Evolutionary conservation across 2,888 invertebrate genomes (phyloP).

Genomic region (Drosophila phalerata): DNA sequence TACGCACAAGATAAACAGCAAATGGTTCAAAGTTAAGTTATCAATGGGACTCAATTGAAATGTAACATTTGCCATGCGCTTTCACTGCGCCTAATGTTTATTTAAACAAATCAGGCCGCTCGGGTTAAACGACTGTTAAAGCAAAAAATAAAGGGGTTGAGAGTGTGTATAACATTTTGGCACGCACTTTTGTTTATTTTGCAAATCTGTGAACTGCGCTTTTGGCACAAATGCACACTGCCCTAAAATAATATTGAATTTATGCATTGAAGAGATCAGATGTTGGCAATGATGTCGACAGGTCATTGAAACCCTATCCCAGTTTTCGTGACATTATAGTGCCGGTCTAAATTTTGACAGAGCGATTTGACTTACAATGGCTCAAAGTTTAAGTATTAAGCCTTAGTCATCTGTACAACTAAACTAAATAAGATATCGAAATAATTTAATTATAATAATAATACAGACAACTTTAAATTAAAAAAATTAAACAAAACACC

Average conservation of each 20-base stretch:
- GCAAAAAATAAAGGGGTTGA: constrained; percentile 7
- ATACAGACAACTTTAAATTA: no score
- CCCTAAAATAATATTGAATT: constrained; percentile 38
- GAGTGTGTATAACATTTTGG: constrained; percentile 35
- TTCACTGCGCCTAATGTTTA: constrained; percentile 43
- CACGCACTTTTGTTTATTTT: constrained; percentile 59
- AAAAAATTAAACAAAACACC: neutral
- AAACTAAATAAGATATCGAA: neutral
- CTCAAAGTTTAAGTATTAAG: no score
- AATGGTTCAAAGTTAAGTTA: constrained; percentile 25
- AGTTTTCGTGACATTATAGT: neutral
- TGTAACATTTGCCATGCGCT: constrained; percentile 52
- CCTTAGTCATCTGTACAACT: no score
- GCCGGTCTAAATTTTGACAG: neutral
- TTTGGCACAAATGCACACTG: constrained; percentile 38
- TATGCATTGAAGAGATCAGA: constrained; percentile 3
- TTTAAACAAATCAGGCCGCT: constrained; percentile 47
- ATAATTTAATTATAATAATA: no score
- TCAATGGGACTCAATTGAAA: constrained; percentile 48
- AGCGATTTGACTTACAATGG: neutral
- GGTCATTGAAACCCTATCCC: neutral
- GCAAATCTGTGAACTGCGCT: constrained; percentile 50
- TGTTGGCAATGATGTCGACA: constrained; percentile 7
- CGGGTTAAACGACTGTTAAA: constrained; percentile 27
- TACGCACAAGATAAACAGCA: constrained; percentile 66